Evolutionary conservation across 2,888 invertebrate genomes (phyloP).

Genomic region (Harpalus rubripes): DNA sequence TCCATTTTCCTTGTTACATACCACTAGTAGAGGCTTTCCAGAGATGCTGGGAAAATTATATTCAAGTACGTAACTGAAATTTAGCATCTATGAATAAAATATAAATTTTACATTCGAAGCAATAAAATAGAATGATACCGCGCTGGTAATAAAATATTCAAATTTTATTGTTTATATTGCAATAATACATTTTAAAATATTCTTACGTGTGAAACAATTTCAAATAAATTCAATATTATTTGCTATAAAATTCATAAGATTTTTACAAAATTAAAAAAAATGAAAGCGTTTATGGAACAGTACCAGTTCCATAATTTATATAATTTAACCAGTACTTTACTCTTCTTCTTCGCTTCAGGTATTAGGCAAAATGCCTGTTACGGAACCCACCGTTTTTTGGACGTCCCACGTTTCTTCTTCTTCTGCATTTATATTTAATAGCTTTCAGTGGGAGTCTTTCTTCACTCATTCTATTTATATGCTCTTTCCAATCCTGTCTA

Average conservation of each 20-base stretch:
- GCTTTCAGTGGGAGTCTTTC: too few species aligned
- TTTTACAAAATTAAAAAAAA: neutral
- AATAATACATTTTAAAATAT: neutral
- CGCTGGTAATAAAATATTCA: neutral
- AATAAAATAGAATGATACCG: neutral
- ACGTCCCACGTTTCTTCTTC: too few species aligned
- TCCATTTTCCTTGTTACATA: slow-evolving; percentile 22
- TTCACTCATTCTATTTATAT: too few species aligned
- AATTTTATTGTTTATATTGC: neutral
- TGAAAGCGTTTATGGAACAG: too few species aligned
- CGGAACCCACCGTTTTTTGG: too few species aligned
- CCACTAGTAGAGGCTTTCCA: neutral
- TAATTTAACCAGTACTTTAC: too few species aligned
- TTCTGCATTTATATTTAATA: too few species aligned
- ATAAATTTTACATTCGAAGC: neutral
- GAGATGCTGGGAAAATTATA: slow-evolving; percentile 11
- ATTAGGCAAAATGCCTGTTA: too few species aligned
- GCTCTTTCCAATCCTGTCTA: too few species aligned
- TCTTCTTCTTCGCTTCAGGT: too few species aligned
- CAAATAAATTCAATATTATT: neutral
- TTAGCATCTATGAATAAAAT: slow-evolving; percentile 24
- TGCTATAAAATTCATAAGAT: neutral
- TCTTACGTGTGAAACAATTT: neutral
- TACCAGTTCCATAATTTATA: too few species aligned
- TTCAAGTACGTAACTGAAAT: slow-evolving; percentile 15